These are phyloP conservation scores for Idaea aversata DNA, from an alignment of 2,888 invertebrate genomes.

Conservation along the genomic window DNA sequence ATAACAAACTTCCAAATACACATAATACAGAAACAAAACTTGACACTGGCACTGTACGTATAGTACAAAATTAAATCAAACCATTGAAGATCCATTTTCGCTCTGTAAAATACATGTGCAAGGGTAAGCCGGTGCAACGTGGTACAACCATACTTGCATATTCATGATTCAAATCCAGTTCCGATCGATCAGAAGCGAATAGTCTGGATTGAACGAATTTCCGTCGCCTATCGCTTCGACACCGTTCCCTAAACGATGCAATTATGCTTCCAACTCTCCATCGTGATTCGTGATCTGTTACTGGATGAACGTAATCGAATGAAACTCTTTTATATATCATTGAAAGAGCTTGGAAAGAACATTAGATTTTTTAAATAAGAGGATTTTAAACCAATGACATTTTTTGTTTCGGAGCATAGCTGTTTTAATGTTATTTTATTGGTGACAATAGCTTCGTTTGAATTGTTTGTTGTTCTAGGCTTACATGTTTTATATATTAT, in stretches of 20 bases:
- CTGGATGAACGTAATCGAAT: not conserved
- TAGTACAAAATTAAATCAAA: too few species aligned
- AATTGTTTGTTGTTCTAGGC: too few species aligned
- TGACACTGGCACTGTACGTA: too few species aligned
- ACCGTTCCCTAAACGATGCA: not conserved
- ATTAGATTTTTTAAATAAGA: too few species aligned
- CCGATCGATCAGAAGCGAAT: not conserved
- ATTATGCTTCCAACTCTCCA: not conserved
- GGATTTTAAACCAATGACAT: too few species aligned
- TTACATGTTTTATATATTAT: too few species aligned
- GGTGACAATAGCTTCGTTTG: too few species aligned
- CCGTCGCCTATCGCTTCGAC: not conserved
- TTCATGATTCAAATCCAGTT: not conserved
- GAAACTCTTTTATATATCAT: not conserved
- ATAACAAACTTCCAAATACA: too few species aligned
- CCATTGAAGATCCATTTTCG: not conserved
- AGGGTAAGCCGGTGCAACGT: not conserved
- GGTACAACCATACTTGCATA: not conserved
- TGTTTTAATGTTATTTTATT: too few species aligned
- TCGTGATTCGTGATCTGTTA: not conserved
- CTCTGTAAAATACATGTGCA: not conserved
- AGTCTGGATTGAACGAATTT: not conserved
- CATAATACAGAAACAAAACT: too few species aligned
- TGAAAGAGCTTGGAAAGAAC: too few species aligned
- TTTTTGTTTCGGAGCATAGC: too few species aligned